phyloP scores from a whole-genome alignment of 2,797 vertebrate species.

The Thamnophis elegans region DNA sequence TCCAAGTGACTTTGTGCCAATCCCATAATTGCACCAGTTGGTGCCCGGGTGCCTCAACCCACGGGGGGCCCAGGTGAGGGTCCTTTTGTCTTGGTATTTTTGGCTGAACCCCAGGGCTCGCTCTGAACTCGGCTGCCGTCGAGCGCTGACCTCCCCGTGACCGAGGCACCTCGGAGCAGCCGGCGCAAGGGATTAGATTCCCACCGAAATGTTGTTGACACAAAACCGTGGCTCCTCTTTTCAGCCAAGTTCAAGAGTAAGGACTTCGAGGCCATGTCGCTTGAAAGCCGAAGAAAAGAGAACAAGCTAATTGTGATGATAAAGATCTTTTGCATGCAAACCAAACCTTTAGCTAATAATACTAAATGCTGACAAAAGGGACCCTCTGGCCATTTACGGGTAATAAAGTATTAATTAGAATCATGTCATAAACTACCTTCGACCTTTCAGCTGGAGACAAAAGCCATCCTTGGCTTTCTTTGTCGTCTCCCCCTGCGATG shows the following conservation, averaged over 20 bases:
- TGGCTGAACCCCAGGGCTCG: not conserved
- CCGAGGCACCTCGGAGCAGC: constrained; percentile 16
- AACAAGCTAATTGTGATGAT: constrained; percentile 37
- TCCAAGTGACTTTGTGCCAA: not conserved
- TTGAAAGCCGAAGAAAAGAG: constrained; percentile 36
- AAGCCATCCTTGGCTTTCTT: constrained; percentile 72
- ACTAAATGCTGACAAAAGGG: constrained; percentile 56
- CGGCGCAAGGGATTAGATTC: constrained; percentile 48
- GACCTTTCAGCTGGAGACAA: constrained; percentile 82
- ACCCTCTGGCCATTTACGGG: constrained; percentile 77
- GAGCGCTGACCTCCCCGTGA: constrained; percentile 39
- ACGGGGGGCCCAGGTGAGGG: not conserved
- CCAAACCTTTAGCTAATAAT: constrained; percentile 62
- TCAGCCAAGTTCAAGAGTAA: rapidly evolving
- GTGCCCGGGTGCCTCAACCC: not conserved
- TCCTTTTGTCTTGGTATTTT: not conserved
- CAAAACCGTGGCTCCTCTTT: not conserved
- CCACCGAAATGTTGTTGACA: not conserved
- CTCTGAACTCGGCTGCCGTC: not conserved
- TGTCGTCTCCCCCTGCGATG: constrained; percentile 75
- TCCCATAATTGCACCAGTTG: not conserved
- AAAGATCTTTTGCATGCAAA: constrained; percentile 53
- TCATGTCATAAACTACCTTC: constrained; percentile 77
- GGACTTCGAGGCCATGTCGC: constrained; percentile 1
- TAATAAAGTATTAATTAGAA: constrained; percentile 92